A percentile compares a stretch with the other conserved stretches of the same genome.
phyloP scores from a whole-genome alignment of 1,140 invertebrate genomes.

The Brachionus asplanchnoidis region DNA sequence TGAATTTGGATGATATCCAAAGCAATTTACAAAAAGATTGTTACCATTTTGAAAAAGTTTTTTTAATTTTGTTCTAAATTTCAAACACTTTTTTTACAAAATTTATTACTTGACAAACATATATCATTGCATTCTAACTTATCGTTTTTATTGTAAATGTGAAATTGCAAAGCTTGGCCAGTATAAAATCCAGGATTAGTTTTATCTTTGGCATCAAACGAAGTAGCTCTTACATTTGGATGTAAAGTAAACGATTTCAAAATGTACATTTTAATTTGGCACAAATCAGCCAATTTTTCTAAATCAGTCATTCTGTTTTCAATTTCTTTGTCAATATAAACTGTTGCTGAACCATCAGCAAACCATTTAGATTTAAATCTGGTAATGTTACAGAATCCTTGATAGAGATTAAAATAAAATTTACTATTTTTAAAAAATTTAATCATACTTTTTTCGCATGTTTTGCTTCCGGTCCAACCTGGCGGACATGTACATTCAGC shows the following conservation, averaged over 20 bases:
- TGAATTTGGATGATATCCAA: too few species aligned
- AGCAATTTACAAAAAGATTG: too few species aligned
- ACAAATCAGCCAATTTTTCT: constrained; percentile 2
- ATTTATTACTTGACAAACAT: neutral
- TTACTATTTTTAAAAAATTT: neutral
- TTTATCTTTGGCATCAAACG: constrained; percentile 18
- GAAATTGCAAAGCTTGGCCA: constrained; percentile 19
- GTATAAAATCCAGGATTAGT: constrained; percentile 21
- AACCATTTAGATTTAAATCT: neutral
- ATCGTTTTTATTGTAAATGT: neutral
- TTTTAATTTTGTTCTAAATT: too few species aligned
- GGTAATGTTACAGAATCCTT: neutral
- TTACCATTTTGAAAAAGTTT: too few species aligned
- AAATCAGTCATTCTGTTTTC: neutral
- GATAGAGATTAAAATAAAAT: neutral
- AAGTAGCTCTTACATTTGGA: neutral
- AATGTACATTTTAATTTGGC: neutral
- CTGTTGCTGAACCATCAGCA: neutral
- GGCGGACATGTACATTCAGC: neutral
- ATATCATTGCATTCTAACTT: constrained; percentile 19
- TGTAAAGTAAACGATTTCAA: constrained; percentile 11
- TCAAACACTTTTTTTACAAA: neutral
- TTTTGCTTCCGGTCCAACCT: constrained; percentile 14
- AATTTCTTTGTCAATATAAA: constrained; percentile 7
- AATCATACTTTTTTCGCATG: constrained; percentile 21